These are phyloP conservation scores for Schizotus pectinicornis DNA, from an alignment of 2,888 invertebrate genomes.

Conservation along the genomic window DNA sequence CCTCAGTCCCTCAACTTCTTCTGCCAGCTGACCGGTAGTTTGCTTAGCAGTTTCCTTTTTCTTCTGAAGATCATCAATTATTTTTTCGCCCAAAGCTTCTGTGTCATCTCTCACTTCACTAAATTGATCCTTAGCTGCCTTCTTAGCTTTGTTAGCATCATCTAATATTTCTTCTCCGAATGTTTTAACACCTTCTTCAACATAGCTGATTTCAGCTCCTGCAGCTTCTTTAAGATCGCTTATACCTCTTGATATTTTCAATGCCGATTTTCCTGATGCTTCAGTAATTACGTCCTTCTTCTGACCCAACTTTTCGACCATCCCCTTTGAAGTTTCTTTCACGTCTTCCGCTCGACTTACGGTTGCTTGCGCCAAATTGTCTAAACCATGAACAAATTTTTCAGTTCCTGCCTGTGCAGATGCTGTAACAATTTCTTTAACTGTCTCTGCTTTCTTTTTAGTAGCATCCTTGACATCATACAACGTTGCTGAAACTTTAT, in stretches of 20 bases:
- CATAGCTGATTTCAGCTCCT: neutral
- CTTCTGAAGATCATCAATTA: neutral
- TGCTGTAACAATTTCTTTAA: constrained; percentile 32
- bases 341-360: neutral
- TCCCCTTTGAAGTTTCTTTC: constrained; percentile 1
- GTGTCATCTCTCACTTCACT: neutral
- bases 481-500: constrained; percentile 8
- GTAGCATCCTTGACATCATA: neutral
- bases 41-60: neutral
- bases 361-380: constrained; percentile 11
- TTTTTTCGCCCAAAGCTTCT: neutral
- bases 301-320: neutral
- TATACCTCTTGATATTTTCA: neutral
- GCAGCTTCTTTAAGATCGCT: constrained; percentile 6
- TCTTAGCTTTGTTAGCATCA: constrained; percentile 23
- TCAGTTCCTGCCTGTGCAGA: constrained; percentile 26
- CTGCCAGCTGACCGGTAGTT: too few species aligned
- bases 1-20: too few species aligned
- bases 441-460: constrained; percentile 1
- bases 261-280: neutral
- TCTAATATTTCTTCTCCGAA: constrained; percentile 27
- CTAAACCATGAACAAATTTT: neutral
- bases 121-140: constrained; percentile 43
- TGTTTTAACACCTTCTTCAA: constrained; percentile 17
- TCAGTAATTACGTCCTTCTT: neutral